Percentiles rank a stretch among this genome's conserved stretches.
Evolutionary conservation across 2,888 invertebrate genomes (phyloP).

Genomic region (Ophion obscuratus): DNA sequence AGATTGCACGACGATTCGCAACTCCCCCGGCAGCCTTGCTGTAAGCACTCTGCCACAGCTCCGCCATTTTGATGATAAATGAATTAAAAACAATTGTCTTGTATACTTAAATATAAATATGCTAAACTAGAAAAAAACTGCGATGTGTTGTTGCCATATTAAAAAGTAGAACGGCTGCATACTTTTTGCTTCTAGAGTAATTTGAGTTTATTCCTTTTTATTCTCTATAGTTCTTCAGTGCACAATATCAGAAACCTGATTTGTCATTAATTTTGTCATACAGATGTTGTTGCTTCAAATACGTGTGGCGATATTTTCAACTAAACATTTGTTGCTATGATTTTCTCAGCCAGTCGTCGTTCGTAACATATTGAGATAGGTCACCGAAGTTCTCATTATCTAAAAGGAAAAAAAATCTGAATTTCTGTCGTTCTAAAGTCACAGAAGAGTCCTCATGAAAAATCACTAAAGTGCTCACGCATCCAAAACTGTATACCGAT

Average conservation of each 20-base stretch:
- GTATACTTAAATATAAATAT: too few relatives aligned
- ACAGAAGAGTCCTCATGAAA: background rate
- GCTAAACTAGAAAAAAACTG: background rate
- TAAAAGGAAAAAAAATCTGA: constrained; percentile 43
- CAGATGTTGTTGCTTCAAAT: background rate
- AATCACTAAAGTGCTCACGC: constrained; percentile 41
- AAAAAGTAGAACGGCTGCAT: background rate
- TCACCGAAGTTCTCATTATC: constrained; percentile 73
- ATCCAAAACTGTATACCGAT: constrained; percentile 59
- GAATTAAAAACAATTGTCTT: too few relatives aligned
- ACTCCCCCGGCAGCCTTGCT: too few relatives aligned
- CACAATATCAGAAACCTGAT: background rate
- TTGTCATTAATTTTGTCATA: background rate
- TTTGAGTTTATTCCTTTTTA: background rate
- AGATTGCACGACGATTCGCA: too few relatives aligned
- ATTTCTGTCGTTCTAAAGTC: background rate
- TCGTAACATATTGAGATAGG: constrained; percentile 74
- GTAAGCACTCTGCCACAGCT: too few relatives aligned
- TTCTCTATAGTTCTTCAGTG: background rate
- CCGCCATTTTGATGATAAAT: too few relatives aligned
- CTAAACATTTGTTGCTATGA: background rate
- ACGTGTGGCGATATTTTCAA: background rate
- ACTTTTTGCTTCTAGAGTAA: background rate
- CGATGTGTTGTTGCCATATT: background rate
- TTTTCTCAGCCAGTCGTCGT: constrained; percentile 31